A percentile compares a stretch with the other conserved stretches of the same genome.
Conservation (phyloP, 2,888 invertebrate genomes). For the Brachyopa scutellaris region DNA sequence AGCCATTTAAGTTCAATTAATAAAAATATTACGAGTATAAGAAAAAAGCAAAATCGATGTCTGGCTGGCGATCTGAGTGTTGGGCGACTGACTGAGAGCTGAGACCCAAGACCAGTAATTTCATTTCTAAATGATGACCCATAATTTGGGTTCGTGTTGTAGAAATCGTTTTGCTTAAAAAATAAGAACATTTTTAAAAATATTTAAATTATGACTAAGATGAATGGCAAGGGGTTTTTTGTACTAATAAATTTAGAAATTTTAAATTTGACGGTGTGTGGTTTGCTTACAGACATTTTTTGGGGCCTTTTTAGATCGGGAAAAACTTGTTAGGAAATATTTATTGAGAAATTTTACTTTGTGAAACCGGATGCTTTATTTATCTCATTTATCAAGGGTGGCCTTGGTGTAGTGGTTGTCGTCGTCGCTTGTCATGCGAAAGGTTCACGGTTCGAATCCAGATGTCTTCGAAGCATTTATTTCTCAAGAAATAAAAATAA, state of each 20-base stretch:
- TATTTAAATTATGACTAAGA: constrained; percentile 51
- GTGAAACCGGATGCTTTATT: too few relatives aligned
- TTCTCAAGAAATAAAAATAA: too few relatives aligned
- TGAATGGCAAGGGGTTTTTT: constrained; percentile 16
- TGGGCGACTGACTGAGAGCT: not conserved
- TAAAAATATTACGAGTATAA: constrained; percentile 44
- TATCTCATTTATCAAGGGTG: too few relatives aligned
- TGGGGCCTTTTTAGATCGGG: not conserved
- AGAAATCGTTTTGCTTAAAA: constrained; percentile 22
- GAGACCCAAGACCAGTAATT: constrained; percentile 63
- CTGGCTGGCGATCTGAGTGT: not conserved
- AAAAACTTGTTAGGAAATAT: too few relatives aligned
- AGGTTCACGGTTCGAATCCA: too few relatives aligned
- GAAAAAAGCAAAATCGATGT: too few relatives aligned
- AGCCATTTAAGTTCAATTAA: constrained; percentile 69
- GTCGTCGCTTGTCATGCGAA: too few relatives aligned
- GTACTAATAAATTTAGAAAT: constrained; percentile 16
- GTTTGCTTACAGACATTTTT: not conserved
- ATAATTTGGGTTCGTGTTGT: constrained; percentile 57
- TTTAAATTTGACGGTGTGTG: not conserved
- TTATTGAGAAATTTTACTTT: too few relatives aligned
- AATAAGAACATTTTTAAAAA: not conserved
- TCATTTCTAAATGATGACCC: constrained; percentile 60
- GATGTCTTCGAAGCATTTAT: too few relatives aligned
- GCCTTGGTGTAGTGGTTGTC: too few relatives aligned